Conservation (phyloP, 2,797 vertebrate species). For the Adelosebastes latens region DNA sequence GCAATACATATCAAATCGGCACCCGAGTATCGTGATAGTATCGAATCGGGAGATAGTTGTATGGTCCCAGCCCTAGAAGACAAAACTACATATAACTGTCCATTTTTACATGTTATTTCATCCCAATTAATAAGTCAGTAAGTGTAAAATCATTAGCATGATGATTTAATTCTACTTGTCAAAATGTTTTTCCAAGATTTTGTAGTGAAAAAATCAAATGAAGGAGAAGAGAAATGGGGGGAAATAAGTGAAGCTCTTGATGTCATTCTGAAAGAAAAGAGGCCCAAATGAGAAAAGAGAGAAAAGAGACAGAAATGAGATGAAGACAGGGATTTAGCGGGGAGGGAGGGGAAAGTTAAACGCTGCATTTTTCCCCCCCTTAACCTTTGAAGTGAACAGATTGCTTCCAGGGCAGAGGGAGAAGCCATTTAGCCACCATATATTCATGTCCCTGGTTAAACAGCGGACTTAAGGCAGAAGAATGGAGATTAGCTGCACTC, state of each 20-base stretch:
- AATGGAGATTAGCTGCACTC: slow-evolving; percentile 76
- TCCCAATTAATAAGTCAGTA: too few relatives aligned
- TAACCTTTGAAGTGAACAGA: slow-evolving; percentile 78
- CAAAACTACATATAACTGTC: too few relatives aligned
- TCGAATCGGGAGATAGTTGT: too few relatives aligned
- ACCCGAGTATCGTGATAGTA: too few relatives aligned
- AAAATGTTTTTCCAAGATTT: neutral
- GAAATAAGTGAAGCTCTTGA: neutral
- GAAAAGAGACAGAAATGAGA: slow-evolving; percentile 69
- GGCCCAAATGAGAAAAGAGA: slow-evolving; percentile 46
- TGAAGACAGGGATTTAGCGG: slow-evolving; percentile 70
- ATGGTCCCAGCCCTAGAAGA: too few relatives aligned
- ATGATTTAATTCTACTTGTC: neutral
- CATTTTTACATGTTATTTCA: neutral
- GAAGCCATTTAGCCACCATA: slow-evolving; percentile 68
- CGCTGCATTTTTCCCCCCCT: slow-evolving; percentile 1
- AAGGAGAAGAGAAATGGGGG: neutral
- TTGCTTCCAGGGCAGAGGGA: slow-evolving; percentile 72
- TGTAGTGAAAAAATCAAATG: too few relatives aligned
- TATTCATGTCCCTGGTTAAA: slow-evolving; percentile 76
- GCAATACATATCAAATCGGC: too few relatives aligned
- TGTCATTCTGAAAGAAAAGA: slow-evolving; percentile 54
- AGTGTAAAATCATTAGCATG: neutral
- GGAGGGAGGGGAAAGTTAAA: slow-evolving; percentile 56
- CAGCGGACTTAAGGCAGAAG: slow-evolving; percentile 65